Percentiles rank a stretch among this genome's conserved stretches.
Conservation (phyloP, 2,113 vertebrate species). For the Oophaga pumilio region DNA sequence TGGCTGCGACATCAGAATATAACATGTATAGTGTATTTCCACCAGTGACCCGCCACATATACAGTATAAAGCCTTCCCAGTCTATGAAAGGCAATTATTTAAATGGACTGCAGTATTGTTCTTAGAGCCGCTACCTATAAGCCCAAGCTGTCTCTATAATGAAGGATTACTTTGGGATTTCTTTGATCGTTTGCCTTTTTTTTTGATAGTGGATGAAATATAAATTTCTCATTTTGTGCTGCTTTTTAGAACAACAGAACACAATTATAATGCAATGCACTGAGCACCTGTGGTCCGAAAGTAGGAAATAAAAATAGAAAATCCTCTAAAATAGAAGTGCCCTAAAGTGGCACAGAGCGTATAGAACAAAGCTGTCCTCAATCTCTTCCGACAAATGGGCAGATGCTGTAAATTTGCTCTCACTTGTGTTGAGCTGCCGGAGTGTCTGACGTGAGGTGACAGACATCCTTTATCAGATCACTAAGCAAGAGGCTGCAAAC, state of each 20-base stretch:
- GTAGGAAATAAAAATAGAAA: neutral
- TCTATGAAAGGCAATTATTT: neutral
- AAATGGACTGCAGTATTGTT: neutral
- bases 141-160: neutral
- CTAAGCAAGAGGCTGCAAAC: conserved; percentile 30
- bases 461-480: conserved; percentile 55
- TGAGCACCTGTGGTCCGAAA: conserved; percentile 4
- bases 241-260: neutral
- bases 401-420: conserved; percentile 49
- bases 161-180: neutral
- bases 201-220: neutral
- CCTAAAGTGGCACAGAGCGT: conserved; percentile 11
- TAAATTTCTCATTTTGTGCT: neutral
- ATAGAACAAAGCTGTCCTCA: conserved; percentile 40
- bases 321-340: neutral
- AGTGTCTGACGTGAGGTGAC: conserved; percentile 44
- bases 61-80: neutral
- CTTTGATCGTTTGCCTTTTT: neutral
- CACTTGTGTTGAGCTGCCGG: conserved; percentile 24
- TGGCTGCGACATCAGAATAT: neutral
- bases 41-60: neutral
- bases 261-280: neutral
- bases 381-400: conserved; percentile 46
- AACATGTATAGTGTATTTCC: neutral
- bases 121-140: neutral